Base-by-base conservation (phyloP, 2,888 invertebrate species). In the Lumbricus terrestris region DNA sequence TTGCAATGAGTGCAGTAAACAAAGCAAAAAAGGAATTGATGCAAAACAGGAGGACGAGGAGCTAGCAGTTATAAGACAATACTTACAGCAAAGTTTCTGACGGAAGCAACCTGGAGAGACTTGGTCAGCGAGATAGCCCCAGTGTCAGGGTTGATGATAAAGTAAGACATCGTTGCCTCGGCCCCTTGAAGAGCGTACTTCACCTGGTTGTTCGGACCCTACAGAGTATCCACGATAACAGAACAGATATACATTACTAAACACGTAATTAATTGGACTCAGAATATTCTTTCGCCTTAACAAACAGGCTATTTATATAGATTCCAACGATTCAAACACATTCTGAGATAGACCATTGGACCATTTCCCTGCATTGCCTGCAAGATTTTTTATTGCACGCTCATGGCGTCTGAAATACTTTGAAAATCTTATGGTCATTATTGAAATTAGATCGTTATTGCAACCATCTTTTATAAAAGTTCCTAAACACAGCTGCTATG, bases 151-250 rank as follows among this genome's bases (percentile, higher is more conserved):
- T 94, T 91, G 23, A 94, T 93, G 69, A 88, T 91, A 91, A 93
- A 93, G 91, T 89, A 92, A 38, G 90, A 54, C 82, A 47, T 29
- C 20, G 91, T 91, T 38, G 85, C 33, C 16, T 92, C 93, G 13
- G 92, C 90, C 8, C 92, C 91, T 82, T 83, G 91, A 38, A 94
- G 92, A 37, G 90, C 85, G 90, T 93, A 94, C 0, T 89, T 90
- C 29, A 94, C 91, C 37, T 92, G 91, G 34, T 93, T 94, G 91
- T 94, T 94, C 5, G 93, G 91, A n/a, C 94, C 94, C 93, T 94
- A 92, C 16, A 88, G 0, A 83, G n/a, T 29, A 69, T 29, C 11
- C 69, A 69, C 69, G n/a, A n/a, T n/a, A 15, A n/a, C 13, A 69
- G 29, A n/a, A 2, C 16, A 69, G 1, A n/a, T n/a, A 69, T 69